Conservation (phyloP, 2,888 invertebrate species). For the Cephus nigrinus region DNA sequence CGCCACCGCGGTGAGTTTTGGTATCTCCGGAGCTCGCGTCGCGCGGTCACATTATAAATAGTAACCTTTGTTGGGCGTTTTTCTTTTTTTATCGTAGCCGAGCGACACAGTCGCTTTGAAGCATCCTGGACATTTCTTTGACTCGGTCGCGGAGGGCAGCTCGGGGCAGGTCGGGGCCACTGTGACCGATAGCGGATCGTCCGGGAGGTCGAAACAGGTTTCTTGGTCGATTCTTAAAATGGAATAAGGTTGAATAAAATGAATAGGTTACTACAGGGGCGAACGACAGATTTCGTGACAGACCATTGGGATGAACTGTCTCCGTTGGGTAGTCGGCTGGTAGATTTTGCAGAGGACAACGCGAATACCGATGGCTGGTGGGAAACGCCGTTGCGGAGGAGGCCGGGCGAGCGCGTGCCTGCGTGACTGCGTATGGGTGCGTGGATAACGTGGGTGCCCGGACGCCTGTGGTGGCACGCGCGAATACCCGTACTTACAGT, state of each 20-base stretch:
- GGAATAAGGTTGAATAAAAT: too few relatives aligned
- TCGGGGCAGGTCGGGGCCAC: too few relatives aligned
- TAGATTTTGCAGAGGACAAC: too few relatives aligned
- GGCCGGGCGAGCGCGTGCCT: neutral
- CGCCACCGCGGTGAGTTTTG: constrained; percentile 10
- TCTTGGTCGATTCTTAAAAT: too few relatives aligned
- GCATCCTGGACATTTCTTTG: too few relatives aligned
- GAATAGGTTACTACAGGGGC: too few relatives aligned
- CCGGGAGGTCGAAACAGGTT: too few relatives aligned
- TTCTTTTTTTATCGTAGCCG: constrained; percentile 49
- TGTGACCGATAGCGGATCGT: too few relatives aligned
- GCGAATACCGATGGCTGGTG: constrained; percentile 4
- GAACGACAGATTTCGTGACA: too few relatives aligned
- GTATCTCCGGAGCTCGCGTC: constrained; percentile 20
- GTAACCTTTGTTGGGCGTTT: constrained; percentile 61
- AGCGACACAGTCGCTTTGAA: constrained; percentile 34
- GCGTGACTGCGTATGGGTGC: constrained; percentile 25
- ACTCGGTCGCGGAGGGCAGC: too few relatives aligned
- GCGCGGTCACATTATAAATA: constrained; percentile 57
- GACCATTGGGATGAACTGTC: too few relatives aligned
- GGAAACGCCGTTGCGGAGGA: neutral
- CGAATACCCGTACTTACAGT: constrained; percentile 5
- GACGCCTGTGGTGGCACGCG: constrained; percentile 15
- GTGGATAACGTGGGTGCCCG: constrained; percentile 16
- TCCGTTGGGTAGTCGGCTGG: too few relatives aligned